A percentile compares a stretch with the other conserved stretches of the same genome.
Conservation (phyloP, 2,113 vertebrate species). For the Aptenodytes patagonicus region DNA sequence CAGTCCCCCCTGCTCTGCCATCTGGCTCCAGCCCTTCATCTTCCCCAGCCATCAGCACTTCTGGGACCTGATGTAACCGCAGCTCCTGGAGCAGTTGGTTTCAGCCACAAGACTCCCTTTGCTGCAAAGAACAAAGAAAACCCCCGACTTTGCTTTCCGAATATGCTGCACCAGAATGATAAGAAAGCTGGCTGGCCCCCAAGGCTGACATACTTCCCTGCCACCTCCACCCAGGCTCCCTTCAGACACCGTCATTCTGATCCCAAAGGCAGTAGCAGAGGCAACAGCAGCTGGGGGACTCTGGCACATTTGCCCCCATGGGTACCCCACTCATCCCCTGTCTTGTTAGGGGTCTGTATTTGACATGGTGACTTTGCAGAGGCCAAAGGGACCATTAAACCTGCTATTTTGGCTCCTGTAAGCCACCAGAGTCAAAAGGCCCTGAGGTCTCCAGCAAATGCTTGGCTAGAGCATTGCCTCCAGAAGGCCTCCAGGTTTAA, state of each 20-base stretch:
- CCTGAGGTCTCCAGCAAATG: background rate
- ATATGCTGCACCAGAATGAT: background rate
- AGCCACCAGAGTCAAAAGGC: background rate
- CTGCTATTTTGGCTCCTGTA: background rate
- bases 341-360: background rate
- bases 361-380: background rate
- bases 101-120: background rate
- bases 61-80: background rate
- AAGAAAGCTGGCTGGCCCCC: background rate
- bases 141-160: accelerated
- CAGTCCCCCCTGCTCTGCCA: background rate
- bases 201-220: background rate
- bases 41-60: background rate
- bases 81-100: background rate
- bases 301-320: accelerated
- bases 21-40: background rate
- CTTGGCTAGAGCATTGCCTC: background rate
- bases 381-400: background rate
- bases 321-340: background rate
- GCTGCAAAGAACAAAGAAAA: background rate
- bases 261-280: background rate
- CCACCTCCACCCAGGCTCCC: background rate
- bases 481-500: background rate
- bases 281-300: background rate
- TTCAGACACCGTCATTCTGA: background rate